Evolutionary conservation across 2,113 vertebrate genomes (phyloP), one percentile per base, ranked within the genome.

Genomic region (Crotophaga sulcirostris): DNA sequence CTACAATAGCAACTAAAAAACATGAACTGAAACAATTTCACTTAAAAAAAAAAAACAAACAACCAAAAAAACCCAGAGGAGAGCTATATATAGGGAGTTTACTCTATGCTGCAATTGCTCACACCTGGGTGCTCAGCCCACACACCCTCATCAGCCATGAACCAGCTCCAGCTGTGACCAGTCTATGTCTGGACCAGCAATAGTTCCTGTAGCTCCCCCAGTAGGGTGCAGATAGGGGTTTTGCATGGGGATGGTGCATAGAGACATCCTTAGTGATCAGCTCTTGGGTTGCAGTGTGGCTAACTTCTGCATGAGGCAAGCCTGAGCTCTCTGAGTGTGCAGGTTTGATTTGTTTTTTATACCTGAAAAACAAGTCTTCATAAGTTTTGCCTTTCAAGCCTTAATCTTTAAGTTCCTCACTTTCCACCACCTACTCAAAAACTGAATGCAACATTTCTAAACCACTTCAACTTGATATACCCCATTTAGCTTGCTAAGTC

Each of bases 381-480:
- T 24, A 24, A 76, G 58, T 72, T 96, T 85, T 64, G 20, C 87
- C 52, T 94, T 95, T 89, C 94, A 81, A 66, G 60, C 73, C 63
- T 69, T 89, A 49, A 82, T 93, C 82, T 85, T 63, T 12, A 52
- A 94, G 70, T 77, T 89, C 84, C 77, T 85, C 81, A 3, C 81
- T 87, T 87, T 73, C 76, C 89, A 75, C 47, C 69, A 14, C 77
- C 70, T 87, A 63, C 94, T 79, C 87, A 62, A 68, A 45, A 62
- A 51, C 64, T 38, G 56, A 87, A 82, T 83, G 84, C 91, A 17
- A 75, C 64, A 15, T 88, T 94, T 83, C 81, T 70, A 34, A 94
- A 62, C 87, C 81, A 38, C 89, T 83, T 91, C 93, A 70, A 56
- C 45, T 44, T 63, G 95, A 94, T 95, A 63, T 87, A 56, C 75